A percentile compares a stretch with the other conserved stretches of the same genome.
These are phyloP conservation scores for Lichenostomus cassidix DNA, from an alignment of 2,113 vertebrate genomes.

Conservation along the genomic window DNA sequence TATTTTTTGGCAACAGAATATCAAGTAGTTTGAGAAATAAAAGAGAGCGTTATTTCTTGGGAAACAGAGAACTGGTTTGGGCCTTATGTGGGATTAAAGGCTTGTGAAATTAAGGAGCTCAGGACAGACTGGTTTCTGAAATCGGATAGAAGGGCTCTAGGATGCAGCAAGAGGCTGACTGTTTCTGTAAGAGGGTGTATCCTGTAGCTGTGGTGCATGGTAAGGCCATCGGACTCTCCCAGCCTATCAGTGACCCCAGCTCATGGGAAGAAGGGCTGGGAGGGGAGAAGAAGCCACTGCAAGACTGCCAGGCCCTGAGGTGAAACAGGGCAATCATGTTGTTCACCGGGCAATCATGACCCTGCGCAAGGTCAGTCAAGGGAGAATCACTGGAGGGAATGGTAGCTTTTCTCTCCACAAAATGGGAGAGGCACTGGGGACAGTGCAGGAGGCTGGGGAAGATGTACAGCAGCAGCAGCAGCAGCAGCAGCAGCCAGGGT, in stretches of 20 bases:
- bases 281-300: background rate
- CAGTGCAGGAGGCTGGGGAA: background rate
- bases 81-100: background rate
- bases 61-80: conserved; percentile 4
- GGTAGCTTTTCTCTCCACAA: conserved; percentile 3
- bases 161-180: background rate
- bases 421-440: conserved; percentile 10
- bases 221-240: conserved; percentile 29
- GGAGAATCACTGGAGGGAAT: conserved; percentile 33
- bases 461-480: conserved; percentile 32
- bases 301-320: conserved; percentile 10
- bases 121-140: background rate
- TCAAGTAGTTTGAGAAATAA: background rate
- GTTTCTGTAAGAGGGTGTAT: background rate
- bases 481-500: background rate
- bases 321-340: background rate
- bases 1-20: background rate
- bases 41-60: background rate
- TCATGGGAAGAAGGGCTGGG: background rate
- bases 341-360: background rate
- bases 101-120: background rate
- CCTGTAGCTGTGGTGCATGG: conserved; percentile 1
- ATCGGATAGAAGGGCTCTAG: background rate
- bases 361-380: conserved; percentile 9
- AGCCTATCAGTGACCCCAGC: conserved; percentile 43